phyloP scores from a whole-genome alignment of 2,888 invertebrate species.

The Cacoxenus indagator region DNA sequence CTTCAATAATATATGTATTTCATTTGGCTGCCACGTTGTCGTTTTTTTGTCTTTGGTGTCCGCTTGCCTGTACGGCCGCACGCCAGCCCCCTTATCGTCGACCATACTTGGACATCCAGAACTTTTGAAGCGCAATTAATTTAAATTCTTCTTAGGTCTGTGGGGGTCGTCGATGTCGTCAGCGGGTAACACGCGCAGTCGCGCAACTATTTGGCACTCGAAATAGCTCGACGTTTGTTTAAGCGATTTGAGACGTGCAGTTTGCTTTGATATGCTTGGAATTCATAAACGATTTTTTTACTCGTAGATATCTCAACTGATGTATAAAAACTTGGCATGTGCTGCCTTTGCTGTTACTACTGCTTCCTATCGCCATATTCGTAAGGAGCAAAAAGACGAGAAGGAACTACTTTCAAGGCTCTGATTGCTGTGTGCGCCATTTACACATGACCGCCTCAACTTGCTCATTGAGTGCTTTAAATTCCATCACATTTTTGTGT shows the following conservation, averaged over 20 bases:
- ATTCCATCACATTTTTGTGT: no score
- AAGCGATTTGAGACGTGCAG: background rate
- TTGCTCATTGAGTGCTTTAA: no score
- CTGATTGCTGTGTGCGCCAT: no score
- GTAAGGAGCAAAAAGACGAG: background rate
- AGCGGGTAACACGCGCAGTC: background rate
- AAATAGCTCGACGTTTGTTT: background rate
- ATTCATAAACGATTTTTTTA: background rate
- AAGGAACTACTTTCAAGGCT: background rate
- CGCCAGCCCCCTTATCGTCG: no score
- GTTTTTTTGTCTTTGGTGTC: background rate
- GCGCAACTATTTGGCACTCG: background rate
- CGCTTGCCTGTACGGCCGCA: constrained; percentile 16
- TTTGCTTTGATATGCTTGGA: background rate
- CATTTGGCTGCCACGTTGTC: constrained; percentile 3
- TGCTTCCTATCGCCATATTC: constrained; percentile 51
- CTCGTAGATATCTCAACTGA: background rate
- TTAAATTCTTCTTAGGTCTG: background rate
- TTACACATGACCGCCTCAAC: no score
- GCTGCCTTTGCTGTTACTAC: background rate
- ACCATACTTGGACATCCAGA: no score
- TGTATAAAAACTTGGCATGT: background rate
- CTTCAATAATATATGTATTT: background rate
- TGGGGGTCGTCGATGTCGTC: background rate
- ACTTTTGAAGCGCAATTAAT: background rate